Percentiles rank a stretch among this genome's conserved stretches.
These are phyloP conservation scores for Drosophila athabasca DNA, from an alignment of 1,140 invertebrate species.

Conservation along the genomic window DNA sequence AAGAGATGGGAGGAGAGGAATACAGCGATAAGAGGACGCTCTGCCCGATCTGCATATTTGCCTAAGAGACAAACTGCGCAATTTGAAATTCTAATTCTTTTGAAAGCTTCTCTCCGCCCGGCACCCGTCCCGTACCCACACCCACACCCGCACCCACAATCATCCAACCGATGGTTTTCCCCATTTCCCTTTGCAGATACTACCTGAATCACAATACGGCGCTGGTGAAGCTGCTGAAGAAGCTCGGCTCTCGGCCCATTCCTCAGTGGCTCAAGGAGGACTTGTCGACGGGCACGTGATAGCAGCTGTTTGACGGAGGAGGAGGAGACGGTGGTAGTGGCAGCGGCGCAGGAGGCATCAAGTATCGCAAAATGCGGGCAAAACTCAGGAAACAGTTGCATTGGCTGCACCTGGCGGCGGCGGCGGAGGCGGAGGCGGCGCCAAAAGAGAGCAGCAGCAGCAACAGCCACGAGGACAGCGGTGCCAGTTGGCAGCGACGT, in stretches of 20 bases:
- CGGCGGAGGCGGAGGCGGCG: conserved; percentile 6
- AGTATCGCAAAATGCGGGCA: conserved; percentile 77
- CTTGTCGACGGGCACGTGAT: conserved; percentile 85
- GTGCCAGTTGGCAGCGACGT: conserved; percentile 21
- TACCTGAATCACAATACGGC: conserved; percentile 97
- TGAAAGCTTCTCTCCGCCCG: conserved; percentile 5
- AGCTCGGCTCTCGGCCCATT: conserved; percentile 91
- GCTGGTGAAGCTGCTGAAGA: conserved; percentile 94
- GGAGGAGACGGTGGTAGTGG: conserved; percentile 14
- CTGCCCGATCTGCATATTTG: conserved; percentile 33
- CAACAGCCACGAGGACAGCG: conserved; percentile 7
- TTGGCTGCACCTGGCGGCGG: conserved; percentile 59
- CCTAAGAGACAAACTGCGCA: background rate
- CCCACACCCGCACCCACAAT: conserved; percentile 3
- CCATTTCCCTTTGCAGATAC: conserved; percentile 85
- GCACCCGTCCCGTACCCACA: too few relatives aligned
- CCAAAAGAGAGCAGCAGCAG: conserved; percentile 1
- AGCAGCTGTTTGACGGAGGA: conserved; percentile 55
- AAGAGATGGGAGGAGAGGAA: too few relatives aligned
- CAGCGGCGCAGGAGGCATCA: conserved; percentile 54
- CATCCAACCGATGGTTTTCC: conserved; percentile 15
- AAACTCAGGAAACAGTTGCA: conserved; percentile 82
- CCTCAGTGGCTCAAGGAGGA: conserved; percentile 97
- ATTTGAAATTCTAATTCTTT: conserved; percentile 53
- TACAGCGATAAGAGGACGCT: too few relatives aligned